Evolutionary conservation across 2,113 vertebrate species (phyloP), one percentile per base, ranked within the genome.

Genomic region (Cryptotis parvus): DNA sequence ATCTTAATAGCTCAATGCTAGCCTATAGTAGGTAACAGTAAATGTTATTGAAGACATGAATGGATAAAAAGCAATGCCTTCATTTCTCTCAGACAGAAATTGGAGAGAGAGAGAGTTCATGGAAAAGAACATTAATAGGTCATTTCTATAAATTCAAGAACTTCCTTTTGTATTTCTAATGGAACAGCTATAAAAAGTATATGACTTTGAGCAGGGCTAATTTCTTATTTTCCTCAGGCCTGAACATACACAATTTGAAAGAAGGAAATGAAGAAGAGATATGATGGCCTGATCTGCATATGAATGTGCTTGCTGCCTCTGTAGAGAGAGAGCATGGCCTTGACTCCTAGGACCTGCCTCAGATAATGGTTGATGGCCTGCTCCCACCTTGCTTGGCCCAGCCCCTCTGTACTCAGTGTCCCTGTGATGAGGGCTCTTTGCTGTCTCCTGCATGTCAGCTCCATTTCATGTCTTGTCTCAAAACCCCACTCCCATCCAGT

Each of bases 241-340:
- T 80, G 63, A 87, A 84, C 87, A 89, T 65, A 41, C 29, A 76
- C 77, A 43, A 33, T 74, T 87, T 91, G 78, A 63, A 81, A 87
- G 45, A 33, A 80, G 81, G 83, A 92, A 94, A 92, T 77, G 73
- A 95, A 90, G 61, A 72, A 85, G 87, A 92, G 79, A 92, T 93
- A 35, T 20, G 14, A 88, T 75, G 68, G 55, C 37, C 49, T 65
- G 52, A 75, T 92, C 80, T 63, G 76, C 84, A 86, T 87, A 75
- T 92, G 86, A 89, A 94, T 94, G 80, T 65, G 80, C 73, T 65
- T 72, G 9, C 12, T 26, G 5, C 41, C 14, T 80, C 52, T 87
- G 12, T 45, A 18, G 68, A 83, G 76, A 66, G 75, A 81, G 43
- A n/a, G n/a, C n/a, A n/a, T n/a, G n/a, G n/a, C n/a, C 77, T 87